Evolutionary conservation across 2,113 vertebrate species (phyloP), one percentile per base, ranked within the genome.

Genomic region (Cricetomys ansorgei): DNA sequence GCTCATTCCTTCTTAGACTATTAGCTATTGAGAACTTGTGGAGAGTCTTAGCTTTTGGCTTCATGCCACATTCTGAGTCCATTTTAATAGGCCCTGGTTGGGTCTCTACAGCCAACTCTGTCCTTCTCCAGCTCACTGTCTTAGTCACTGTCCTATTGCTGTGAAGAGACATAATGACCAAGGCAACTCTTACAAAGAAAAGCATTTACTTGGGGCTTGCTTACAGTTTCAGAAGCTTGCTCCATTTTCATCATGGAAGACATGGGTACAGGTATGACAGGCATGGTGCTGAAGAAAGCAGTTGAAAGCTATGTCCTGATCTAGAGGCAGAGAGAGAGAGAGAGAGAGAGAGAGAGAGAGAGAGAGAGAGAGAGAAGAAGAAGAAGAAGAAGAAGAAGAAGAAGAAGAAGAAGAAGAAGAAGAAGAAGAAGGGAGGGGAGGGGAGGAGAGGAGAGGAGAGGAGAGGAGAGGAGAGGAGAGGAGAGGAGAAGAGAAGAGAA

Each of bases 331-430:
- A n/a, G n/a, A n/a, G n/a, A n/a, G n/a, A n/a, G n/a, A n/a, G n/a
- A n/a, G n/a, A n/a, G n/a, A n/a, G n/a, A n/a, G n/a, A 8, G n/a
- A 19, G 5, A 3, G 21, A 7, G 17, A 19, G 25, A 13, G 73
- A 45, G 27, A 16, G 2, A 48, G 12, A 2, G 69, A n/a, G 37
- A 19, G 2, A n/a, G 37, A 37, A 19, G 1, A n/a, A 0, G 5
- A 11, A n/a, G n/a, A n/a, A n/a, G n/a, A n/a, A n/a, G n/a, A n/a
- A n/a, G n/a, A n/a, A n/a, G n/a, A n/a, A n/a, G n/a, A n/a, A n/a
- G n/a, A n/a, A n/a, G n/a, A n/a, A n/a, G n/a, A n/a, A n/a, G n/a
- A n/a, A n/a, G n/a, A n/a, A n/a, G n/a, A n/a, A n/a, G n/a, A n/a
- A n/a, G n/a, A n/a, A n/a, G n/a, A n/a, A n/a, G n/a, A n/a, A n/a